phyloP scores from a whole-genome alignment of 1,140 invertebrate genomes.

The Trichonephila inaurata region DNA sequence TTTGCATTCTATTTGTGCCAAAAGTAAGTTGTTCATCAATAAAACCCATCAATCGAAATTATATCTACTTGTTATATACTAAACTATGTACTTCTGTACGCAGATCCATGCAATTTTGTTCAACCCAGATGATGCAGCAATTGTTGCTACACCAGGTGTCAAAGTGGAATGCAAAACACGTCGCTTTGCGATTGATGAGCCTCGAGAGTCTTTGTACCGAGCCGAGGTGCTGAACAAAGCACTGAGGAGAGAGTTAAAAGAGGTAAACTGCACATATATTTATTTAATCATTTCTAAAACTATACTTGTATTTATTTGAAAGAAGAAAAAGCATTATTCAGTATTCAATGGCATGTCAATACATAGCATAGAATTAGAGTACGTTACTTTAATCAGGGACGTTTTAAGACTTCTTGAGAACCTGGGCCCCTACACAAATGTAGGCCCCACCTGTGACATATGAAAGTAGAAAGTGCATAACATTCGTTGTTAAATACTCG shows the following conservation, averaged over 20 bases:
- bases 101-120: slow-evolving; percentile 82
- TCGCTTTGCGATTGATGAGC: slow-evolving; percentile 83
- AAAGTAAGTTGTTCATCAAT: slow-evolving; percentile 83
- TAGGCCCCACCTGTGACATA: no score
- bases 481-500: no score
- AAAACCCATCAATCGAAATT: no score
- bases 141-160: slow-evolving; percentile 92
- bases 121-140: slow-evolving; percentile 85
- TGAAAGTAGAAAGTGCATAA: no score
- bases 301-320: no score
- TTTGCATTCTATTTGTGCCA: slow-evolving; percentile 92
- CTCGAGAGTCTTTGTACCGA: slow-evolving; percentile 89
- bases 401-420: no score
- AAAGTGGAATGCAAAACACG: slow-evolving; percentile 93
- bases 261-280: slow-evolving; percentile 78
- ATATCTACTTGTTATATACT: no score
- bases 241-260: slow-evolving; percentile 90
- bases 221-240: slow-evolving; percentile 95
- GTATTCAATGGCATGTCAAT: no score
- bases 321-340: not conserved
- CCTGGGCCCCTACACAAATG: no score
- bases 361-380: no score
- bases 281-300: not conserved
- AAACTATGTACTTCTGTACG: not conserved
- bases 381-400: no score